Conservation (phyloP, 2,113 vertebrate species). For the Leptocoma aspasia region DNA sequence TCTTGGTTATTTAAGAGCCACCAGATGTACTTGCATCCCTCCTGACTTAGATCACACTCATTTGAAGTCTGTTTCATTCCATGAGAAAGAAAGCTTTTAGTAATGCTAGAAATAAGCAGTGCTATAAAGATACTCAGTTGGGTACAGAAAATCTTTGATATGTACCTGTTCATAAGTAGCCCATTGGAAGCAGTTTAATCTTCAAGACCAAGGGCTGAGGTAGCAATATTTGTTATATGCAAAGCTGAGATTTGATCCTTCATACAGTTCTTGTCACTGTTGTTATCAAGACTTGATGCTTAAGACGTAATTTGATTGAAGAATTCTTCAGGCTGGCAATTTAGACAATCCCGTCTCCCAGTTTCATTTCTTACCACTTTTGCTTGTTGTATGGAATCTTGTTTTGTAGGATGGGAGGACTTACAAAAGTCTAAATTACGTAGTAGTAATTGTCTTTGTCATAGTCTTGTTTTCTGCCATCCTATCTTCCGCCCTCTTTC, state of each 20-base stretch:
- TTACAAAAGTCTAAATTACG: not conserved
- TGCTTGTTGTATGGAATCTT: not conserved
- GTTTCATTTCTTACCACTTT: not conserved
- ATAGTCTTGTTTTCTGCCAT: constrained; percentile 7
- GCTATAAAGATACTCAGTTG: not conserved
- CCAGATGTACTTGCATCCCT: not conserved
- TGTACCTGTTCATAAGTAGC: not conserved
- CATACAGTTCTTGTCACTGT: not conserved
- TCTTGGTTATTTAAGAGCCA: not conserved
- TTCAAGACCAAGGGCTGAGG: not conserved
- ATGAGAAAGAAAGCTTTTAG: not conserved
- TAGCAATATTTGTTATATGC: not conserved
- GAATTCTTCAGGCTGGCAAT: not conserved
- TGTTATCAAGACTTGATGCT: not conserved
- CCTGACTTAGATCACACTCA: not conserved
- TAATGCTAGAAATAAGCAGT: not conserved
- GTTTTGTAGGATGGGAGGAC: not conserved
- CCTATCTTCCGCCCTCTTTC: not conserved
- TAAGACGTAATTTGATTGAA: not conserved
- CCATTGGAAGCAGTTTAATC: not conserved
- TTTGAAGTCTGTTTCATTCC: not conserved
- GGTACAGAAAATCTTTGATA: not conserved
- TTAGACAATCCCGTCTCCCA: not conserved
- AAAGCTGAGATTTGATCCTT: not conserved
- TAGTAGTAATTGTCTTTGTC: not conserved